A percentile compares a stretch with the other conserved stretches of the same genome.
phyloP scores from a whole-genome alignment of 2,797 vertebrate species.

The Chaunax sp. region DNA sequence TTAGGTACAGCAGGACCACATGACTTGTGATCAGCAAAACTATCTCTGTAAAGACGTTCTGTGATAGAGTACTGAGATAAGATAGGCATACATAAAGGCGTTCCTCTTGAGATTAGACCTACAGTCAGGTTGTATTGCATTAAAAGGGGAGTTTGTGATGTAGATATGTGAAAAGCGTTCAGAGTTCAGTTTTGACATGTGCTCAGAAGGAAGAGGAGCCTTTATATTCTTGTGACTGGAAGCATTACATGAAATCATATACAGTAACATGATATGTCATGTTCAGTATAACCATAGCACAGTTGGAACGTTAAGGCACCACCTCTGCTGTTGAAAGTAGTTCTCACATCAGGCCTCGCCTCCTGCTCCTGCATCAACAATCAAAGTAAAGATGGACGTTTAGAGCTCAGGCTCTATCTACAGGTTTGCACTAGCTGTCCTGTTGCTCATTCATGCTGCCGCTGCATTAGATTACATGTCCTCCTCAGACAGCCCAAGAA shows the following conservation, averaged over 20 bases:
- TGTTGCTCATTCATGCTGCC: slow-evolving; percentile 35
- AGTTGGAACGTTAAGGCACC: slow-evolving; percentile 21
- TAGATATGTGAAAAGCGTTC: too few species aligned
- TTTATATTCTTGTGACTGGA: background rate
- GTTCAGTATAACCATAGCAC: slow-evolving; percentile 19
- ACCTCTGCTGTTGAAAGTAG: slow-evolving; percentile 18
- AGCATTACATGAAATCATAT: slow-evolving; percentile 20
- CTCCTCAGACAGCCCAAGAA: slow-evolving; percentile 52
- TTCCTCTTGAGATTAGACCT: slow-evolving; percentile 15
- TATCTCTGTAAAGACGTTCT: too few species aligned
- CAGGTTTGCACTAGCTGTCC: slow-evolving; percentile 9
- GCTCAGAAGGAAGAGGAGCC: too few species aligned
- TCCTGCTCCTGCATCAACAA: slow-evolving; percentile 15
- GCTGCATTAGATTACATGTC: slow-evolving; percentile 51
- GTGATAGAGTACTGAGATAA: too few species aligned
- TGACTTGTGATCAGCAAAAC: slow-evolving; percentile 20
- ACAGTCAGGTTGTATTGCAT: background rate
- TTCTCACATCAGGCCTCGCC: slow-evolving; percentile 28
- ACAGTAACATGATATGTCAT: slow-evolving; percentile 1
- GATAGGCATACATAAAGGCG: slow-evolving; percentile 24
- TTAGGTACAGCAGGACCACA: slow-evolving; percentile 17
- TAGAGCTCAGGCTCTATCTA: slow-evolving; percentile 20
- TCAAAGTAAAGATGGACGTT: slow-evolving; percentile 32
- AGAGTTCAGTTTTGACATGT: too few species aligned
- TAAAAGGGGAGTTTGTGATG: slow-evolving; percentile 4